Evolutionary conservation across 2,797 vertebrate species (phyloP).

Genomic region (Sarcophilus harrisii): DNA sequence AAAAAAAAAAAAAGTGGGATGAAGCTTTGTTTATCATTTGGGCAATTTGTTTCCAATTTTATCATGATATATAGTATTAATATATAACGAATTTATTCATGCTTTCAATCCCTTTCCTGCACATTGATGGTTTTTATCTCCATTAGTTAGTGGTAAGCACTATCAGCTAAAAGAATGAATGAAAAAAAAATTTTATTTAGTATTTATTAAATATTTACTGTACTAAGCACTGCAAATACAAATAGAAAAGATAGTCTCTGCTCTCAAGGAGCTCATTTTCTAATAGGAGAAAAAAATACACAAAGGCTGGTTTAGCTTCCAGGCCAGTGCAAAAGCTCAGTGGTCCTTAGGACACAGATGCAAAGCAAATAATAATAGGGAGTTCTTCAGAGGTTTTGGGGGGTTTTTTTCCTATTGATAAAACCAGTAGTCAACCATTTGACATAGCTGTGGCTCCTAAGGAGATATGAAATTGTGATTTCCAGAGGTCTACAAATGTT

Average conservation of each 20-base stretch:
- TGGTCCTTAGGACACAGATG: background rate
- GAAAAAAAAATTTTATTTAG: background rate
- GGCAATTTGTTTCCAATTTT: background rate
- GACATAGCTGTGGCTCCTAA: background rate
- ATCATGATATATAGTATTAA: background rate
- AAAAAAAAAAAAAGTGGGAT: background rate
- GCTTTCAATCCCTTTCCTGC: background rate
- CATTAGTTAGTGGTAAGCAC: background rate
- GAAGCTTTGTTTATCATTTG: background rate
- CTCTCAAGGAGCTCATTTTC: background rate
- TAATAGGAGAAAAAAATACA: background rate
- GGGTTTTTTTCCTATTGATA: background rate
- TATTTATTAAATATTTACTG: background rate
- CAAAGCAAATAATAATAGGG: background rate
- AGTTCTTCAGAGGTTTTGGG: background rate
- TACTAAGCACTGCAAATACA: background rate
- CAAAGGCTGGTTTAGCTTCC: background rate
- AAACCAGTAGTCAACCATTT: background rate
- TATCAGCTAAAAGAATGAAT: background rate
- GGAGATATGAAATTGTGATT: background rate
- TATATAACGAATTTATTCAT: background rate
- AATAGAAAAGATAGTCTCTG: background rate
- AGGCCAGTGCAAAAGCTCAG: background rate
- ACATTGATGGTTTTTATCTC: background rate
- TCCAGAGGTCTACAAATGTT: background rate